Base-by-base conservation (phyloP, 2,113 vertebrate genomes). In the Formicarius rufipectus region DNA sequence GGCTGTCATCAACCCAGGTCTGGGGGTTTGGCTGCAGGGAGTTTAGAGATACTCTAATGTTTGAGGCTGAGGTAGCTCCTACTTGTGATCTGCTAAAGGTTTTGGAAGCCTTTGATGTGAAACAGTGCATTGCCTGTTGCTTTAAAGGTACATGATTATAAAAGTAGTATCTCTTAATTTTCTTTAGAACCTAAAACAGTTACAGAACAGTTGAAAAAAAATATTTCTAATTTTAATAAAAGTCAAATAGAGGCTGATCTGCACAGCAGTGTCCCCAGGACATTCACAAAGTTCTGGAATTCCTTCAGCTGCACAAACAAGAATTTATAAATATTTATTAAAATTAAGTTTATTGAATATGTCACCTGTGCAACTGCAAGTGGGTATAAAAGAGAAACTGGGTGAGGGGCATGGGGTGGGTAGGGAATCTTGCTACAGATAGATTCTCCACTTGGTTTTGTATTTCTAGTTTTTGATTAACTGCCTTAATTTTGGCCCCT, bases 291-390 rank as follows among this genome's bases (percentile, higher is more conserved):
- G 40, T 72, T 89, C 75, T 90, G 81, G 77, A 78, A 92, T 94
- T 76, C 95, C 71, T 96, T 84, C 64, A 78, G 58, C 72, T 95
- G 66, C 47, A 82, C 85, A 88, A 90, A 80, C 39, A 64, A 35
- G 67, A 93, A 71, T 83, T 53, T 93, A 79, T 92, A 96, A 95
- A 88, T 96, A 84, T 74, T 84, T 90, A 94, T 72, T 91, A 87
- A 75, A 90, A 90, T 87, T 39, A 63, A 52, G 62, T 84, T 72
- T 77, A 39, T 93, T 89, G 83, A 89, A 95, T 94, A 84, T 72
- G 66, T 60, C 73, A 39, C 82, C 64, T 49, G 72, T 49, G 47
- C 47, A 78, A 82, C 77, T 71, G 39, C 42, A 73, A 59, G 42
- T 47, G 63, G 86, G 83, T 40, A 31, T 79, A 66, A 68, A 84